phyloP scores from a whole-genome alignment of 30 jellyfish, hydroid and myxozoan species.

The Mastigias papua region DNA sequence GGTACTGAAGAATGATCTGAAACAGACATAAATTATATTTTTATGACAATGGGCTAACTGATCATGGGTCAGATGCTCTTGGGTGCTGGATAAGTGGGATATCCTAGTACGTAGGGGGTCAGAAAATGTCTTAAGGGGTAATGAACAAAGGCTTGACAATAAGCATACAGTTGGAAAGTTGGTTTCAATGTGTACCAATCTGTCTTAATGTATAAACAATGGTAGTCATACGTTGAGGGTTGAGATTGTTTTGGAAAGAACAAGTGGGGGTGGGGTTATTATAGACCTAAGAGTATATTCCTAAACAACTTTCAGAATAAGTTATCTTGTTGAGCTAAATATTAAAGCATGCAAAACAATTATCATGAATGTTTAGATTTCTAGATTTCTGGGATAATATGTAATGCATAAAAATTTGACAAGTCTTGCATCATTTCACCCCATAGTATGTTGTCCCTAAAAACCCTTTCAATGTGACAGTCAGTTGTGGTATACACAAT shows the following conservation, averaged over 20 bases:
- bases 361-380: not conserved
- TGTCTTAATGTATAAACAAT: not conserved
- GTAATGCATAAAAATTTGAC: not conserved
- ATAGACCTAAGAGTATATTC: not conserved
- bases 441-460: not conserved
- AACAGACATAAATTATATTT: not conserved
- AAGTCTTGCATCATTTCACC: not conserved
- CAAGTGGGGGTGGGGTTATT: not conserved
- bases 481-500: conserved; percentile 51
- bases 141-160: not conserved
- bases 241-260: not conserved
- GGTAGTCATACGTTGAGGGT: not conserved
- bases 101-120: not conserved
- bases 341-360: not conserved
- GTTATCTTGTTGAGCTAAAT: not conserved
- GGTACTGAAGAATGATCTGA: not conserved
- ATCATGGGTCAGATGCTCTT: not conserved
- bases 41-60: not conserved
- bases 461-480: not conserved
- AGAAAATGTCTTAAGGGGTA: not conserved
- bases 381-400: not conserved
- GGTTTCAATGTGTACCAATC: not conserved
- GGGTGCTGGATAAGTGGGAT: not conserved
- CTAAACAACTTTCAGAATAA: not conserved
- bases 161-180: not conserved